Base-by-base conservation (phyloP, 2,888 invertebrate genomes). In the Pycnomerus fuliginosus region DNA sequence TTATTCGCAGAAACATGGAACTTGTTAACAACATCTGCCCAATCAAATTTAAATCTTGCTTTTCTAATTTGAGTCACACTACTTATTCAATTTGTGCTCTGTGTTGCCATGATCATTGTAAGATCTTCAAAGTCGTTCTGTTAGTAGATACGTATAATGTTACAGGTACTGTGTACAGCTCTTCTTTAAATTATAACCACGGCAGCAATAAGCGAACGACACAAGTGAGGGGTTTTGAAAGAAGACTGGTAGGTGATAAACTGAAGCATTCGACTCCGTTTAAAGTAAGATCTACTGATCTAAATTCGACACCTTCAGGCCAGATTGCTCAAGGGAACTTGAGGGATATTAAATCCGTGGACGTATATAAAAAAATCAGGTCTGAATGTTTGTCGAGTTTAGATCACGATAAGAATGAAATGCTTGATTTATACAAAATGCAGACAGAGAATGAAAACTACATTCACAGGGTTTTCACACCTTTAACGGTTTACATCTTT, bases 361-460 rank as follows among this genome's bases (percentile, higher is more conserved):
- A 27, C 14, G 27, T 27, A 3, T 27, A 27, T 10, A 27, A 27
- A 27, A 27, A 11, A 27, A 27, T 25, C n/a, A 25, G 12, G n/a
- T 1, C 8, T 8, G 7, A 25, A n/a, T 4, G 3, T 8, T 12
- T 25, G 4, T 25, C 25, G 5, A 25, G 12, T 11, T 27, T 27
- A 27, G 27, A 27, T 27, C 10, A 14, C 5, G 27, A 27, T 10
- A 27, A n/a, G 10, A 14, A 27, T 10, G 27, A 27, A 27, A 13
- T 27, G 12, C 2, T 27, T 2, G 27, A 27, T 27, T 20, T 20
- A 20, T 4, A 5, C 5, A 4, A 5, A 20, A 20, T 20, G 20
- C 5, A 4, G 7, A 4, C 5, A 4, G 20, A 20, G 5, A 20
- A 20, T 20, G 4, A 4, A 20, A 2, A 27, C 3, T 27, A 27